These are phyloP conservation scores for Hyperoplus lanceolatus DNA, from an alignment of 2,797 vertebrate species.

Conservation along the genomic window DNA sequence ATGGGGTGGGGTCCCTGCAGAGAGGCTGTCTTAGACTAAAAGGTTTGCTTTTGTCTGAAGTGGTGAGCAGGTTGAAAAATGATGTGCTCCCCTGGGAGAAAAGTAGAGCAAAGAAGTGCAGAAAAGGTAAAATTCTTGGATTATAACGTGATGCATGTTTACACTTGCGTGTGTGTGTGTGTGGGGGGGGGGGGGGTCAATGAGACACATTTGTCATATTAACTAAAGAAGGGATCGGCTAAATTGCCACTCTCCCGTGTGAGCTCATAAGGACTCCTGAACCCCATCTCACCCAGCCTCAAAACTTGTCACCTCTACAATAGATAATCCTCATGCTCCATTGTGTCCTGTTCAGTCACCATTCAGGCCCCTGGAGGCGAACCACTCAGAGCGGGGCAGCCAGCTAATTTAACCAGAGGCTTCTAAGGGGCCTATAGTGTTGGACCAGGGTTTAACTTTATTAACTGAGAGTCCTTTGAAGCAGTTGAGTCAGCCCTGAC, in stretches of 20 bases:
- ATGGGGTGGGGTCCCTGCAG: conserved; percentile 1
- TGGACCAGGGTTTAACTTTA: conserved; percentile 63
- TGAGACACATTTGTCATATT: conserved; percentile 43
- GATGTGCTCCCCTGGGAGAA: conserved; percentile 17
- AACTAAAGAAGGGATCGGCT: conserved; percentile 48
- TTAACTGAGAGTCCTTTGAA: conserved; percentile 67
- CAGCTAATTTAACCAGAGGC: conserved; percentile 62
- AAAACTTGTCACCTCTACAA: conserved; percentile 74
- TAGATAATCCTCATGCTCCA: conserved; percentile 60
- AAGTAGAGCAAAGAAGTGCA: conserved; percentile 31
- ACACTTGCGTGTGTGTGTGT: conserved; percentile 8
- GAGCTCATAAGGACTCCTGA: conserved; percentile 55
- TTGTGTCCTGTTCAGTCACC: conserved; percentile 69
- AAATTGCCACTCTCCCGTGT: conserved; percentile 69
- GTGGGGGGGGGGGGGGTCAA: background rate
- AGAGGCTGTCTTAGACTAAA: conserved; percentile 42
- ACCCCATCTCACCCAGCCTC: conserved; percentile 31
- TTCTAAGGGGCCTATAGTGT: conserved; percentile 51
- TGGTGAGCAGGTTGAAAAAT: conserved; percentile 63
- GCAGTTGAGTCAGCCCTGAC: conserved; percentile 46
- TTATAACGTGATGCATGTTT: conserved; percentile 50
- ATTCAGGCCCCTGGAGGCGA: conserved; percentile 53
- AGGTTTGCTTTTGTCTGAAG: conserved; percentile 57
- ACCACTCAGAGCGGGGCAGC: conserved; percentile 30
- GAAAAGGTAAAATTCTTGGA: conserved; percentile 32